Base-by-base conservation (phyloP, 1,140 invertebrate species). In the Panulirus ornatus region DNA sequence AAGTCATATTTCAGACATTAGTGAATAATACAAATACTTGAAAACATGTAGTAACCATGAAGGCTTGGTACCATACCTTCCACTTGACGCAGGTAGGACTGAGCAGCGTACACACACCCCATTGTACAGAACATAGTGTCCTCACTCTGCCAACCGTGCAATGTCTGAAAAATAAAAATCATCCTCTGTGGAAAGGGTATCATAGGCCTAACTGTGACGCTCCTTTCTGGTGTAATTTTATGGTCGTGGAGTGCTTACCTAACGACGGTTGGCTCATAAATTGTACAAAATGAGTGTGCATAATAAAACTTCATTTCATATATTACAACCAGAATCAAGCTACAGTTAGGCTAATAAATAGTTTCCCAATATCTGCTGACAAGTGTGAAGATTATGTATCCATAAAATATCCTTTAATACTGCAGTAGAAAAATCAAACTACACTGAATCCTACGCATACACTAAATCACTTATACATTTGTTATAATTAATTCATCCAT, bases 31-130 rank as follows among this genome's bases (percentile, higher is more conserved):
- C n/a, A n/a, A n/a, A n/a, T n/a, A n/a, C n/a, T n/a, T n/a, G n/a
- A n/a, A n/a, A n/a, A n/a, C n/a, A n/a, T n/a, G n/a, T n/a, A n/a
- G n/a, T n/a, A n/a, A n/a, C n/a, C n/a, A n/a, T 16, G 9, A 27
- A 30, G 6, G 40, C 47, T 6, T 75, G 71, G 19, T 51, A 3
- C 1, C 63, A 22, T 51, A 89, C 88, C 88, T 75, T 81, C 38
- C 9, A 76, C 44, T 54, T 75, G 79, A n/a, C 51, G 44, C 40
- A 89, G 16, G 88, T 84, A 89, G 19, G 47, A 40, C 79, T 89
- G 88, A 2, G 79, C 88, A 2, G 66, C 79, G 22, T 83, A 89
- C 19, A 89, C 79, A 70, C 88, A 89, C 5, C 88, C 88, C 88
- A 83, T 89, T 9, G 88, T 89, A 36, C 88, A 89, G 51, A 75